Evolutionary conservation across 53 echinoderm and acorn worm species (phyloP).

Genomic region (Stichopus horrens): DNA sequence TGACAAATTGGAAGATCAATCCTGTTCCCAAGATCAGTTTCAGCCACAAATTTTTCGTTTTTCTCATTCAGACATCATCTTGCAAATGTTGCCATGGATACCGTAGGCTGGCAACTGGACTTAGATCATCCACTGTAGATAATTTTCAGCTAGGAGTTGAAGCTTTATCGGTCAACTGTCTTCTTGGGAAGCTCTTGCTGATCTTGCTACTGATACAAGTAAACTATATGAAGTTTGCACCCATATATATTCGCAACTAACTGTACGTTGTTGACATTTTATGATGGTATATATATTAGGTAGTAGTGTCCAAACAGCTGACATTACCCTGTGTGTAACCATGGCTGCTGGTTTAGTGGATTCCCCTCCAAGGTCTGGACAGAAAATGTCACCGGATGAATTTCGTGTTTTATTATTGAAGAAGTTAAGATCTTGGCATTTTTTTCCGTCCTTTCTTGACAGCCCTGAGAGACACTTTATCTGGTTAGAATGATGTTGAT

Average conservation of each 20-base stretch:
- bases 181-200: too few relatives aligned
- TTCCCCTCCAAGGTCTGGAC: not conserved
- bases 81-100: too few relatives aligned
- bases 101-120: not conserved
- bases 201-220: too few relatives aligned
- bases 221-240: too few relatives aligned
- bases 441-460: not conserved
- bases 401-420: not conserved
- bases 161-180: not conserved
- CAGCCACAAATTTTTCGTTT: too few relatives aligned
- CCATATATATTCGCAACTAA: too few relatives aligned
- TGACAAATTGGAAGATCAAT: too few relatives aligned
- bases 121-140: not conserved
- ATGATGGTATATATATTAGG: too few relatives aligned
- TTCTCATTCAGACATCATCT: too few relatives aligned
- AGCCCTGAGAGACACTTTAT: not conserved
- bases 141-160: not conserved
- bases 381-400: not conserved
- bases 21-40: too few relatives aligned
- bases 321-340: not conserved
- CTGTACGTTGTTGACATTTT: too few relatives aligned
- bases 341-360: not conserved
- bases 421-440: too few relatives aligned
- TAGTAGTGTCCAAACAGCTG: not conserved
- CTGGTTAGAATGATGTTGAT: not conserved